phyloP scores from a whole-genome alignment of 2,888 invertebrate species.

The Myathropa florea region DNA sequence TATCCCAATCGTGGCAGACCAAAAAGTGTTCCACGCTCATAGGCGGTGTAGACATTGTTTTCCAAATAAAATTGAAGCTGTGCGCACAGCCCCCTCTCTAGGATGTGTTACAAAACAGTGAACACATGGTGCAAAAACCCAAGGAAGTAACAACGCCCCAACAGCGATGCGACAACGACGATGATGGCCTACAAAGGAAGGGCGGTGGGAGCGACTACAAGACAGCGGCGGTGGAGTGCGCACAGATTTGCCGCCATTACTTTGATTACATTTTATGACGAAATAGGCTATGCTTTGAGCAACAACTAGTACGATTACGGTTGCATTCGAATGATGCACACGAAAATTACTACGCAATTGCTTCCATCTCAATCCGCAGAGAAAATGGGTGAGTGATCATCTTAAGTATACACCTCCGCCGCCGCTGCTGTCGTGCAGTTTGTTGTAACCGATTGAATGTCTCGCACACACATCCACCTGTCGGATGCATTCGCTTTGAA shows the following conservation, averaged over 20 bases:
- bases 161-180: background rate
- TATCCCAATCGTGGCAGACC: too few relatives aligned
- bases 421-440: slow-evolving; percentile 1
- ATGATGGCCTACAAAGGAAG: background rate
- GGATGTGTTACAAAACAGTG: background rate
- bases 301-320: slow-evolving; percentile 14
- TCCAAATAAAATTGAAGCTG: too few relatives aligned
- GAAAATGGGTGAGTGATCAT: slow-evolving; percentile 66
- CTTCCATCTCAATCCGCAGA: slow-evolving; percentile 36
- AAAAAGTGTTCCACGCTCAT: too few relatives aligned
- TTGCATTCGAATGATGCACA: slow-evolving; percentile 58
- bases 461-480: background rate
- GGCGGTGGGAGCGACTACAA: background rate
- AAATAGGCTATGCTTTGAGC: slow-evolving; percentile 43
- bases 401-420: slow-evolving; percentile 47
- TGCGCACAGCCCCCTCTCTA: background rate
- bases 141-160: background rate
- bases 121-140: background rate
- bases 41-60: too few relatives aligned
- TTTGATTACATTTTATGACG: slow-evolving; percentile 58
- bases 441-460: slow-evolving; percentile 48
- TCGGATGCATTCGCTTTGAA: background rate
- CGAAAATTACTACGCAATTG: slow-evolving; percentile 58
- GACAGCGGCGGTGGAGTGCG: background rate
- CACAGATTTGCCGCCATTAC: slow-evolving; percentile 62